phyloP scores from a whole-genome alignment of 2,888 invertebrate species.

The Mantis religiosa region DNA sequence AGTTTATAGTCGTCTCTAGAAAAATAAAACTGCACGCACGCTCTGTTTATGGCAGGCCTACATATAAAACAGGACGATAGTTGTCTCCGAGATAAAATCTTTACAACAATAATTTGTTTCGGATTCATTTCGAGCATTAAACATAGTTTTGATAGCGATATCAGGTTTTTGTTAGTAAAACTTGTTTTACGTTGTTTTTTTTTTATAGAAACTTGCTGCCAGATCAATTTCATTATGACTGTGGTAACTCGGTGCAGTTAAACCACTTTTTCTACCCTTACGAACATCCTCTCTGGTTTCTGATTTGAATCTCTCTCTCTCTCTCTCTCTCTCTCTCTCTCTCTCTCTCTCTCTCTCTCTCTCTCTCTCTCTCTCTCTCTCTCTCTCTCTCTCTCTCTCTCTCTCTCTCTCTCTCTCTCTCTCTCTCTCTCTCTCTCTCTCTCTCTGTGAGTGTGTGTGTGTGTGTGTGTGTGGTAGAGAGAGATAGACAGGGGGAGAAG shows the following conservation, averaged over 20 bases:
- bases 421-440: too few relatives aligned
- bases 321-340: too few relatives aligned
- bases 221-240: neutral
- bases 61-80: neutral
- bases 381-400: too few relatives aligned
- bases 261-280: neutral
- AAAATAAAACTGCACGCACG: neutral
- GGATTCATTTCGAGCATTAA: neutral
- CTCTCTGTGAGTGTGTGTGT: neutral
- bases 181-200: neutral
- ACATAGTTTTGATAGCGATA: neutral
- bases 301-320: too few relatives aligned
- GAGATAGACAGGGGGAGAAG: neutral
- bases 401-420: too few relatives aligned
- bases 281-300: neutral
- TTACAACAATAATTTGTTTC: neutral
- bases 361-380: too few relatives aligned
- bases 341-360: too few relatives aligned
- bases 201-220: neutral
- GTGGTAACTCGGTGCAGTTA: neutral
- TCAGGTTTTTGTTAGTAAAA: neutral
- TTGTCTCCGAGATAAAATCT: neutral
- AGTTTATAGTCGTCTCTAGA: neutral
- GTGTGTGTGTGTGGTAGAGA: neutral
- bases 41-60: neutral